phyloP scores from a whole-genome alignment of 2,797 vertebrate genomes.

The Hyperoplus immaculatus region DNA sequence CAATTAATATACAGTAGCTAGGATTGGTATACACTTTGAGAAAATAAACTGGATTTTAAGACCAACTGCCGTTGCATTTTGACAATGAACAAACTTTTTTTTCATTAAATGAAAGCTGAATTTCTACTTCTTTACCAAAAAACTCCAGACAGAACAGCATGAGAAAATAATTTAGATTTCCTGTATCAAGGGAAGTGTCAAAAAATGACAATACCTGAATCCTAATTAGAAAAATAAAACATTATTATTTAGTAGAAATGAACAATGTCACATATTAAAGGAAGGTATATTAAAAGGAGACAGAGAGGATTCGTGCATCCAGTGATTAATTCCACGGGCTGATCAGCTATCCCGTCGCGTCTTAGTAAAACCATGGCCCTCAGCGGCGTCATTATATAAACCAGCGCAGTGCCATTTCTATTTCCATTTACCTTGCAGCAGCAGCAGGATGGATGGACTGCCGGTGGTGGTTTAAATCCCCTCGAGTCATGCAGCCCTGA shows the following conservation, averaged over 20 bases:
- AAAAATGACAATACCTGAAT: conserved; percentile 46
- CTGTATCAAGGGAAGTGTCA: not conserved
- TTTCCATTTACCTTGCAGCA: conserved; percentile 79
- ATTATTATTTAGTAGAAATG: conserved; percentile 8
- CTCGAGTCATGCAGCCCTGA: conserved; percentile 75
- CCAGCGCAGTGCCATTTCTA: conserved; percentile 4
- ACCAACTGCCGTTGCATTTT: not conserved
- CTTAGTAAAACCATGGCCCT: conserved; percentile 44
- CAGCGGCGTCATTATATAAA: conserved; percentile 49
- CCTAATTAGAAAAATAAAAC: conserved; percentile 31
- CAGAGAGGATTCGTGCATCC: conserved; percentile 1
- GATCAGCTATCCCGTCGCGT: conserved; percentile 15
- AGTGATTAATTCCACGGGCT: conserved; percentile 1
- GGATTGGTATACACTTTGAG: not conserved
- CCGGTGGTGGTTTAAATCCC: conserved; percentile 76
- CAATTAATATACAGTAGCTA: not conserved
- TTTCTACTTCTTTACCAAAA: not conserved
- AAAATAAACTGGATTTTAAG: not conserved
- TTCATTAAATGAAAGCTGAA: not conserved
- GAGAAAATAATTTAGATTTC: not conserved
- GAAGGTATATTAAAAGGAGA: not conserved
- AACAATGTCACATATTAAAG: conserved; percentile 20
- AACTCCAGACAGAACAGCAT: not conserved
- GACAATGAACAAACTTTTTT: not conserved
- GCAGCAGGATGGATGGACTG: conserved; percentile 76